Conservation (phyloP, 2,113 vertebrate species). For the Pelecanoides urinatrix region DNA sequence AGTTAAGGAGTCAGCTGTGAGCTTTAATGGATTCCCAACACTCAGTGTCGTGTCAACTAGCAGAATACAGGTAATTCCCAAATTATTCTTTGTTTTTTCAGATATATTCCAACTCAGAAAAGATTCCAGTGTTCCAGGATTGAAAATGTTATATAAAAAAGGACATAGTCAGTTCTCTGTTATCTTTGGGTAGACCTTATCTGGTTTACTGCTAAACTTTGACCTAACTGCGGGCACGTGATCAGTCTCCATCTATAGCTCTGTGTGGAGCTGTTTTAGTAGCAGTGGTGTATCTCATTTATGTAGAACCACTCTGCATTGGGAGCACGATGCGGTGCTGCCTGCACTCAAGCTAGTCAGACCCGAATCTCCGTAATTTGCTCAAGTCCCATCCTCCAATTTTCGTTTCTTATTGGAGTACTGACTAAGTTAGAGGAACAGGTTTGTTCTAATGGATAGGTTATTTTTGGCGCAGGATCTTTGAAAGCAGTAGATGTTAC, state of each 20-base stretch:
- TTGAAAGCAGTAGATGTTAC: neutral
- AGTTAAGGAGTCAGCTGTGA: neutral
- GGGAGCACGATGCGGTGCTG: rapidly evolving
- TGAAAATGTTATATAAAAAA: neutral
- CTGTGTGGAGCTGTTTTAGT: neutral
- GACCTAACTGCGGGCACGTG: too few relatives aligned
- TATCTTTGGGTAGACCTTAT: neutral
- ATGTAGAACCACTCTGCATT: rapidly evolving
- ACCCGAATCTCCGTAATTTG: neutral
- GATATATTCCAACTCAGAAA: neutral
- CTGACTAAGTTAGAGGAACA: neutral
- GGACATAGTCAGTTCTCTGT: neutral
- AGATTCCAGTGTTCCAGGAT: neutral
- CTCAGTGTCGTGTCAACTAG: neutral
- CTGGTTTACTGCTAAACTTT: neutral
- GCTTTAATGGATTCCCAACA: neutral
- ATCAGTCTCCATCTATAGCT: neutral
- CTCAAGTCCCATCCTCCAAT: neutral
- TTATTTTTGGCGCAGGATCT: neutral
- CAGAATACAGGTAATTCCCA: neutral
- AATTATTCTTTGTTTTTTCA: neutral
- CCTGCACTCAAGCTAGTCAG: neutral
- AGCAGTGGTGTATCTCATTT: neutral
- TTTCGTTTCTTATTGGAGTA: neutral
- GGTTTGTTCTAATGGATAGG: neutral